Evolutionary conservation across 1,140 invertebrate species (phyloP), one percentile per base, ranked within the genome.

Genomic region (Penaeus vannamei): DNA sequence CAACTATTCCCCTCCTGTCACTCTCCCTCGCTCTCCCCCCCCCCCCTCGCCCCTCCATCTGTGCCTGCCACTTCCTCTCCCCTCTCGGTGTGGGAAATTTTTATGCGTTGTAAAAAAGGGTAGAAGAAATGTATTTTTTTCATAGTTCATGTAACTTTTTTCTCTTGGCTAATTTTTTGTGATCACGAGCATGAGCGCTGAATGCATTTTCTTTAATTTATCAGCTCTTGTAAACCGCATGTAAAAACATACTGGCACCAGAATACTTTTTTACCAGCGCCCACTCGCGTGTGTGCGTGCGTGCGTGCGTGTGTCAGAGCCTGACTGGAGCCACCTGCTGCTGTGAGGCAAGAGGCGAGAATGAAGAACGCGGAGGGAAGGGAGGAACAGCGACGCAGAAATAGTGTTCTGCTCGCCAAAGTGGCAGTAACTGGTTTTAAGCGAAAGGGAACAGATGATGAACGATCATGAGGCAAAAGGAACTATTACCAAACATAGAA

Each of bases 281-380:
- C 12, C 17, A 17, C 17, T 8, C 17, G 53, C 17, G 53, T 53
- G 53, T 53, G 53, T 10, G 8, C 17, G 53, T 53, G 53, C 17
- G 53, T 53, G 53, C 14, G 53, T 10, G 53, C 14, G 53, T 53
- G 53, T 53, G 53, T 53, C 79, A 23, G 26, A 87, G 86, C 69
- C 62, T 83, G 86, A 83, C 79, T 87, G 86, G 86, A 82, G 86
- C 86, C 86, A 87, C 86, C 86, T 87, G 86, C 46, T 59, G 32
- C 62, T 20, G 32, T 46, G 10, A 29, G 36, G 46, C 36, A 42
- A 69, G 84, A 76, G 46, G 8, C 36, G 20, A 12, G 46, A 14
- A 85, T 59, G 36, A 69, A 46, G 17, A 66, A 62, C 14, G 36
- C 53, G 77, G n/a, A 61, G 20, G 29, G n/a, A 36, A 42, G 85